A percentile compares a stretch with the other conserved stretches of the same genome.
phyloP scores from a whole-genome alignment of 1,140 invertebrate species.

The Metopolophium dirhodum region DNA sequence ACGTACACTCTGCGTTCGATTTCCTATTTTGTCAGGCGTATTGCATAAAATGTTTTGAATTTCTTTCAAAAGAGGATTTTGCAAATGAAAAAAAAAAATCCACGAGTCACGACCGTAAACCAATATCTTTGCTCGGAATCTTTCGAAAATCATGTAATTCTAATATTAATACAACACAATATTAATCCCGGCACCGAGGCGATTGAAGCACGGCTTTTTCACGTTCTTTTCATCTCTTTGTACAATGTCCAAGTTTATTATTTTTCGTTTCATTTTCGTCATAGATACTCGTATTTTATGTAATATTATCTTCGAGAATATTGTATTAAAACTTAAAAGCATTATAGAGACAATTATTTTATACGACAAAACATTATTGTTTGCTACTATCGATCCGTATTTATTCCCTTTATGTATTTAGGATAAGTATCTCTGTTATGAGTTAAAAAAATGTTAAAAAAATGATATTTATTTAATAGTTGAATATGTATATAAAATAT shows the following conservation, averaged over 20 bases:
- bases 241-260: background rate
- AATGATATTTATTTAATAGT: no score
- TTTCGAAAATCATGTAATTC: background rate
- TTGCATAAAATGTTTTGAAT: background rate
- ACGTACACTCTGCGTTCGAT: background rate
- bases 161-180: background rate
- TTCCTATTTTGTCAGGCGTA: background rate
- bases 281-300: background rate
- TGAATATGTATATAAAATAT: no score
- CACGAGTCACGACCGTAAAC: background rate
- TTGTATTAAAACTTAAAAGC: background rate
- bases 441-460: no score
- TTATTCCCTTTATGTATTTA: background rate
- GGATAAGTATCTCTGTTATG: background rate
- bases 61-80: background rate
- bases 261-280: background rate
- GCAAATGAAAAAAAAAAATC: background rate
- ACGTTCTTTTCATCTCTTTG: background rate
- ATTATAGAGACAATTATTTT: background rate
- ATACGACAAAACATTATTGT: background rate
- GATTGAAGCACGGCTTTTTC: background rate
- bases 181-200: background rate
- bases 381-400: background rate
- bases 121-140: background rate
- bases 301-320: background rate